These are phyloP conservation scores for Amphipyra berbera DNA, from an alignment of 2,888 invertebrate genomes.

Conservation along the genomic window DNA sequence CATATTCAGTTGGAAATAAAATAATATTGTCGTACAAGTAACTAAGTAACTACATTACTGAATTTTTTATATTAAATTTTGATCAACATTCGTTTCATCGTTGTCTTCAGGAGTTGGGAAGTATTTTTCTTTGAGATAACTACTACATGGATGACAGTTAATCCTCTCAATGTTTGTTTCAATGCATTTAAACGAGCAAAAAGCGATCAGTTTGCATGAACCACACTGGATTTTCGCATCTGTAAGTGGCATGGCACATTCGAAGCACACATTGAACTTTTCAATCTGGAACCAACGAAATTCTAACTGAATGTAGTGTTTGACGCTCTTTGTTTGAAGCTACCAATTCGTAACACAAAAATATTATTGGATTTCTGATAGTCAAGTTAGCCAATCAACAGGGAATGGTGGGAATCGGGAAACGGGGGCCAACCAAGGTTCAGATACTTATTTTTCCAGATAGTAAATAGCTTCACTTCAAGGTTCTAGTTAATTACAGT, in stretches of 20 bases:
- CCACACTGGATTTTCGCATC: constrained; percentile 68
- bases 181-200: constrained; percentile 77
- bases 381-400: too few species aligned
- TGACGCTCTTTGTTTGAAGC: background rate
- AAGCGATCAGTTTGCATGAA: constrained; percentile 74
- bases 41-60: background rate
- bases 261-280: constrained; percentile 82
- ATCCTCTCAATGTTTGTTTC: constrained; percentile 66
- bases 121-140: constrained; percentile 69
- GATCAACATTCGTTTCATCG: constrained; percentile 1
- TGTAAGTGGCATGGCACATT: constrained; percentile 75
- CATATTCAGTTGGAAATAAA: too few species aligned
- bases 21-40: background rate
- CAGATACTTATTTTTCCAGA: too few species aligned
- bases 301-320: background rate
- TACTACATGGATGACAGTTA: constrained; percentile 79
- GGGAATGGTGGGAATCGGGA: too few species aligned
- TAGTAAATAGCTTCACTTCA: too few species aligned
- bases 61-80: background rate
- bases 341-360: background rate
- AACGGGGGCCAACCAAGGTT: too few species aligned
- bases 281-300: constrained; percentile 62
- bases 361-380: background rate
- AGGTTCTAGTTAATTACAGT: too few species aligned
- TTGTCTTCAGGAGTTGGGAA: constrained; percentile 57